Base-by-base conservation (phyloP, 1,140 invertebrate genomes). In the Pinna nobilis region DNA sequence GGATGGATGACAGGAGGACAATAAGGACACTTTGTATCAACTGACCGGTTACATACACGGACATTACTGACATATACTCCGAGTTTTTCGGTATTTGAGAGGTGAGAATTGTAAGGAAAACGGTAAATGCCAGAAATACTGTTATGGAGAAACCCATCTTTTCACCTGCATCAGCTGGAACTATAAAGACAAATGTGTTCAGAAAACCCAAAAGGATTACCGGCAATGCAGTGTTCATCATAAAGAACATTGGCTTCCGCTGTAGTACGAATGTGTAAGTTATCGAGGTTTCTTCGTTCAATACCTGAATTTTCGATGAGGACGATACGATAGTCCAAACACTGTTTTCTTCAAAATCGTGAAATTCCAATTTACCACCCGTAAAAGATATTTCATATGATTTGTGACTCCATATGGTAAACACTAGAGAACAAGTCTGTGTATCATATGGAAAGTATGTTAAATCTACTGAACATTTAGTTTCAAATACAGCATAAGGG, bases 1-100 rank as follows among this genome's bases (percentile, higher is more conserved):
- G 57, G 20, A 70, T 20, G 30, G 66, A 39, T 15, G 51, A 44
- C 37, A 69, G 44, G 18, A 59, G 23, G 6, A 69, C 32, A 18
- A 51, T 35, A 5, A 61, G 28, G 9, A 33, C 41, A 11, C 68
- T 35, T 23, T 25, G 28, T 6, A 60, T 15, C 49, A 70, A 23
- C 28, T 61, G 57, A 51, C 61, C 20, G 35, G 63, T 28, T 20
- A 63, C 13, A 13, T 39, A 72, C 61, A 60, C 70, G 80, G 83
- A 90, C n/a, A 92, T 88, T 0, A 88, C 41, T 13, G 87, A 85
- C 6, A 85, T 69, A 63, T 76, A 79, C 59, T 91, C 91, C 7
- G 91, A 91, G 2, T 91, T 92, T 75, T 91, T 89, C 9, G 91
- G 91, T 85, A 92, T 88, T 73, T 89, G 90, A 76, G 91, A 90